Conservation (phyloP, 2,113 vertebrate species). For the Megaceryle torquata region DNA sequence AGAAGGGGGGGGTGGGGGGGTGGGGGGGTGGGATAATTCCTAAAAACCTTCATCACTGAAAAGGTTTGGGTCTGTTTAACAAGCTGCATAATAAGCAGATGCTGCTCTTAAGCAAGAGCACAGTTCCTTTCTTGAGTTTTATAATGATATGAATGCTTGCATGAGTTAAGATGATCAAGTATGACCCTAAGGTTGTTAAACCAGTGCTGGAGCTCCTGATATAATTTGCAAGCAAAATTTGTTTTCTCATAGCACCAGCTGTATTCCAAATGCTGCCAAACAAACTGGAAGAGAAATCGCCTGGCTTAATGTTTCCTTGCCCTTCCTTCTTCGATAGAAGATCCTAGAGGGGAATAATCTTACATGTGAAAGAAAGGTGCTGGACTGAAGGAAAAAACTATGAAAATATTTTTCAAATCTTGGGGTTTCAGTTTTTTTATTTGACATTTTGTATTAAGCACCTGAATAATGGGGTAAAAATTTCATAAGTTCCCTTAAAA, state of each 20-base stretch:
- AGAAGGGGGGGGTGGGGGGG: no score
- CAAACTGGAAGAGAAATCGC: background rate
- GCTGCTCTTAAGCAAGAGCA: background rate
- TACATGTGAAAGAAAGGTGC: background rate
- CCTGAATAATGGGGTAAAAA: background rate
- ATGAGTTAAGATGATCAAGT: background rate
- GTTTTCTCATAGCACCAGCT: background rate
- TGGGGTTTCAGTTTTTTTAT: background rate
- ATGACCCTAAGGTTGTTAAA: conserved; percentile 10
- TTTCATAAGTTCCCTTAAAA: background rate
- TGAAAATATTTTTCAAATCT: background rate
- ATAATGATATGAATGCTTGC: background rate
- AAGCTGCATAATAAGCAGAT: background rate
- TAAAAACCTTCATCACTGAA: background rate
- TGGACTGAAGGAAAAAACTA: background rate
- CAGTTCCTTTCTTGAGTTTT: background rate
- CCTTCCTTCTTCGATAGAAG: background rate
- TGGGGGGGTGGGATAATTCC: fast-evolving
- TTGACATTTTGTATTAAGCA: background rate
- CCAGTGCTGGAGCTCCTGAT: background rate
- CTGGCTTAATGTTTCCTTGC: background rate
- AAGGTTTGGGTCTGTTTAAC: background rate
- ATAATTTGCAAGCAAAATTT: conserved; percentile 7
- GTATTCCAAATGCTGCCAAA: background rate
- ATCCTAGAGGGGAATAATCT: background rate